Evolutionary conservation across 1,140 invertebrate genomes (phyloP).

Genomic region (Aphis gossypii): DNA sequence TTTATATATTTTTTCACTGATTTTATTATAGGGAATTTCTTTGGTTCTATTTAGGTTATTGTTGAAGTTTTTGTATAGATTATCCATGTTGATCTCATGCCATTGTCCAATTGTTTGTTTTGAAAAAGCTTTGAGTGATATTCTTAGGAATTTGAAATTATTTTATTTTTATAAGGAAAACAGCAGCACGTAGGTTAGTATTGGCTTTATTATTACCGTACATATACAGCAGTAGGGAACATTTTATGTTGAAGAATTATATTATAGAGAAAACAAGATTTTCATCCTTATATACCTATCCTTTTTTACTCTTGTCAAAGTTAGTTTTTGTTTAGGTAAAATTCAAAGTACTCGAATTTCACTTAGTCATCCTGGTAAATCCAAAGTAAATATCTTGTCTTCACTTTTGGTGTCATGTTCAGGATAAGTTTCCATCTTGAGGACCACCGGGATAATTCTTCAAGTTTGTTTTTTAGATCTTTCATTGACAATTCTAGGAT

Average conservation of each 20-base stretch:
- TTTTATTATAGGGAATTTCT: too few species aligned
- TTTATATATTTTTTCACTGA: too few species aligned
- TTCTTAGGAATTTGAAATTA: background rate
- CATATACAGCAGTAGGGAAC: too few species aligned
- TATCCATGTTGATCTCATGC: too few species aligned
- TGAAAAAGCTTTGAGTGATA: background rate
- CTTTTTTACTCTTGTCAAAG: background rate
- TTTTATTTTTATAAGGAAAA: background rate
- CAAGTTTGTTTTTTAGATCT: background rate
- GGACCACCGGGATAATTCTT: background rate
- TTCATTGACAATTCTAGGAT: background rate
- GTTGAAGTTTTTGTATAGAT: too few species aligned
- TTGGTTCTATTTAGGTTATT: too few species aligned
- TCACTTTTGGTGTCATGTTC: background rate
- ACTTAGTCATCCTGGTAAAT: background rate
- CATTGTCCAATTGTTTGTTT: background rate
- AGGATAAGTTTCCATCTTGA: background rate
- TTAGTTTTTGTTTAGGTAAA: background rate
- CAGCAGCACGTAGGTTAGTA: background rate
- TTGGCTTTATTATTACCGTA: too few species aligned
- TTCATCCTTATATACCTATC: background rate
- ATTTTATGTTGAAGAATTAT: background rate
- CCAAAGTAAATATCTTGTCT: background rate
- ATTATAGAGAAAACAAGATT: background rate
- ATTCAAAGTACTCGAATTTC: background rate